These are phyloP conservation scores for Chelon labrosus DNA, from an alignment of 2,797 vertebrate species.

Conservation along the genomic window DNA sequence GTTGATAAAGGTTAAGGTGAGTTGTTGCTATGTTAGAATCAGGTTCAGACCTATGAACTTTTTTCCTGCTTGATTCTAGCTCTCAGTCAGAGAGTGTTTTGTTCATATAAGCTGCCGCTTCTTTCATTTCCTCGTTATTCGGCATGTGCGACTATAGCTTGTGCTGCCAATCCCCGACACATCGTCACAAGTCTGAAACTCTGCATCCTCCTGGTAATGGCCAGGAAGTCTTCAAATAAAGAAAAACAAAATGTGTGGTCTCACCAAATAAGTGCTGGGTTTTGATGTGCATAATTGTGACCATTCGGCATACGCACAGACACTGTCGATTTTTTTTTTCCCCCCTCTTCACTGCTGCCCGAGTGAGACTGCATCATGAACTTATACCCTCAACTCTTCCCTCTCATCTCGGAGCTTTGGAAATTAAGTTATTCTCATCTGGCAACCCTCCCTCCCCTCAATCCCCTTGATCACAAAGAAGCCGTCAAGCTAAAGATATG, in stretches of 20 bases:
- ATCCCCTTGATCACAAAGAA: slow-evolving; percentile 92
- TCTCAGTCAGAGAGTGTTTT: neutral
- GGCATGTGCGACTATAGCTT: slow-evolving; percentile 13
- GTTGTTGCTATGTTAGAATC: neutral
- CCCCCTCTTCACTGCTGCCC: slow-evolving; percentile 36
- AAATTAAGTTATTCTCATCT: slow-evolving; percentile 97
- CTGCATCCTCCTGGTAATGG: neutral
- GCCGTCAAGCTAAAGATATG: slow-evolving; percentile 95
- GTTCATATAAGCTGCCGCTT: neutral
- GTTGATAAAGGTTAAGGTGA: no score
- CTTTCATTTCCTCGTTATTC: slow-evolving; percentile 13
- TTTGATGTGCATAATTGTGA: slow-evolving; percentile 58
- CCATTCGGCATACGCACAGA: slow-evolving; percentile 47
- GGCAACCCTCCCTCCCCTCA: slow-evolving; percentile 87
- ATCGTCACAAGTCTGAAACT: slow-evolving; percentile 3
- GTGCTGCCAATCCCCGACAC: slow-evolving; percentile 2
- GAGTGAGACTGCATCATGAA: slow-evolving; percentile 74
- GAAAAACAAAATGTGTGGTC: slow-evolving; percentile 37
- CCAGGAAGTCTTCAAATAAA: slow-evolving; percentile 16
- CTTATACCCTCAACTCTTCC: slow-evolving; percentile 75
- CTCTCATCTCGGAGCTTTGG: slow-evolving; percentile 91
- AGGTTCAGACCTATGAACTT: neutral
- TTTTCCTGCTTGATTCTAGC: neutral
- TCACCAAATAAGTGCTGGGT: slow-evolving; percentile 36
- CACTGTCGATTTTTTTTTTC: slow-evolving; percentile 26